Conservation (phyloP, 1,140 invertebrate species). For the Solenopsis invicta region DNA sequence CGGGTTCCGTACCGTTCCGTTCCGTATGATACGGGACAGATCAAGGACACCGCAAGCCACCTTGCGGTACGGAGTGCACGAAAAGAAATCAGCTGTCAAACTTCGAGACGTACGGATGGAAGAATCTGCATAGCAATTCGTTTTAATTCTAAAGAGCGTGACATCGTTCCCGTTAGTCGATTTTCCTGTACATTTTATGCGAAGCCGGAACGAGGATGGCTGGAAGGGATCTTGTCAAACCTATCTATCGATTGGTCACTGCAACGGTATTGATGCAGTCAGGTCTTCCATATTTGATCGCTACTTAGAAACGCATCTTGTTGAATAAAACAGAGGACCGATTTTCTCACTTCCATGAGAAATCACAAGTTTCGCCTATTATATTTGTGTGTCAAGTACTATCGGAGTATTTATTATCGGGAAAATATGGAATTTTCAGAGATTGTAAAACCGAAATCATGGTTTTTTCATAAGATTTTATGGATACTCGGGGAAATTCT, state of each 20-base stretch:
- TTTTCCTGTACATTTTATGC: neutral
- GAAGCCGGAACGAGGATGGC: neutral
- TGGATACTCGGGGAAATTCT: too few species aligned
- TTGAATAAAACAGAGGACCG: neutral
- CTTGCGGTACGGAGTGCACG: conserved; percentile 11
- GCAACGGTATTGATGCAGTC: neutral
- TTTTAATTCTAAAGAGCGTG: neutral
- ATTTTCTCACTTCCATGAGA: neutral
- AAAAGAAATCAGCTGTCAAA: conserved; percentile 3
- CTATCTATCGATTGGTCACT: neutral
- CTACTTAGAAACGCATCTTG: neutral
- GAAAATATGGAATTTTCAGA: too few species aligned
- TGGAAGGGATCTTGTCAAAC: neutral
- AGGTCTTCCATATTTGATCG: neutral
- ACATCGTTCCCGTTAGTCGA: neutral
- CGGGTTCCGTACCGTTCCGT: conserved; percentile 71
- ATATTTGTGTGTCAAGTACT: neutral
- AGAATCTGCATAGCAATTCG: neutral
- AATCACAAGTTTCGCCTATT: neutral
- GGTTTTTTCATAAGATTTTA: too few species aligned
- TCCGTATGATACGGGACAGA: conserved; percentile 70
- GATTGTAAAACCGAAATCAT: too few species aligned
- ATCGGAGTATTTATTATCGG: too few species aligned
- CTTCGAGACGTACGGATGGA: neutral
- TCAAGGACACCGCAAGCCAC: conserved; percentile 76